Evolutionary conservation across 2,113 vertebrate species (phyloP), one percentile per base, ranked within the genome.

Genomic region (Bubo blakistoni): DNA sequence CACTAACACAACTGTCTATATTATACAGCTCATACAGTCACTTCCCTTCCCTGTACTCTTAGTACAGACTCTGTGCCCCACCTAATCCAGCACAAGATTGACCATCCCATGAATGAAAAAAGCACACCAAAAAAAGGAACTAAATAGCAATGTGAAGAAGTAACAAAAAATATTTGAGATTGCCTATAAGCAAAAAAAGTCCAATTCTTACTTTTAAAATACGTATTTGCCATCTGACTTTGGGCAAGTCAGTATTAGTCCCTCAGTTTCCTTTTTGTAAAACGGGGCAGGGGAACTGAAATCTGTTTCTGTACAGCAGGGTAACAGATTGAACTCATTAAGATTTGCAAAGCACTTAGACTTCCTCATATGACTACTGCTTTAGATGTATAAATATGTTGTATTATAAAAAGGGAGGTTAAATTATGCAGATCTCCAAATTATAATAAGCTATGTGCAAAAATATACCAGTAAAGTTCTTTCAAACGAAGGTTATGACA

Each of bases 351-450:
- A 95, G 55, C 55, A 70, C 20, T 92, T 86, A n/a, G 14, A 74
- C n/a, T 52, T 77, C n/a, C 52, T 92, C 47, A 38, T 22, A 34
- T 21, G 86, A 84, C 38, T 91, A 61, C 59, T 63, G 61, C 72
- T 89, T 84, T 67, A 92, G 59, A 89, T 74, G 73, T 81, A 83
- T 89, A 96, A 95, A 88, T 86, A 96, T 5, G 22, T 16, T 84
- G 47, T 63, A 95, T 96, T 86, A 94, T 38, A 58, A 92, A 94
- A 94, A 84, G n/a, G 14, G 9, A 86, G 83, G 72, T 74, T 92
- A 77, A 91, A 81, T 81, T 88, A 94, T 47, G 55, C 76, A 93
- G 62, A 69, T 90, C 57, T 94, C 57, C 44, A 81, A 96, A 96
- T 78, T 89, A 59, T 66, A 88, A 88, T 66, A 65, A 71, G 34